A percentile compares a stretch with the other conserved stretches of the same genome.
phyloP scores from a whole-genome alignment of 2,888 invertebrate species.

The Sipha maydis region DNA sequence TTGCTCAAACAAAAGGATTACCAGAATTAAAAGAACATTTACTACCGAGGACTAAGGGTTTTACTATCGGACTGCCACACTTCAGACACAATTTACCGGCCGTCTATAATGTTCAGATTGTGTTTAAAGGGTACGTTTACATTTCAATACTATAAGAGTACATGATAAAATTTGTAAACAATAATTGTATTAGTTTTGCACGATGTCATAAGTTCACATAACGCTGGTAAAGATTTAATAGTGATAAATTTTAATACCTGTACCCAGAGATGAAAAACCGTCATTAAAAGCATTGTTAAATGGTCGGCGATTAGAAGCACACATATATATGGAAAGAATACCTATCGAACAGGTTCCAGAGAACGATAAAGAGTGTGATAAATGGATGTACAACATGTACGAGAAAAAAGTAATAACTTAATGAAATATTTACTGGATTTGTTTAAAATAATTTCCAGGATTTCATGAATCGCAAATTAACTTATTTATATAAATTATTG shows the following conservation, averaged over 20 bases:
- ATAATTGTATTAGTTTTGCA: no score
- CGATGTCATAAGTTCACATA: no score
- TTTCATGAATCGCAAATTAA: no score
- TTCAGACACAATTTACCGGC: constrained; percentile 84
- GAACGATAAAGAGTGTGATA: constrained; percentile 78
- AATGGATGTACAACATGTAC: constrained; percentile 86
- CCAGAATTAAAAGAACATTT: constrained; percentile 88
- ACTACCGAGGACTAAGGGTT: constrained; percentile 94
- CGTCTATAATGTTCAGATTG: constrained; percentile 84
- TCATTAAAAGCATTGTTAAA: constrained; percentile 81
- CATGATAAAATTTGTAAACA: no score
- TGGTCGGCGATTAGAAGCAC: constrained; percentile 78
- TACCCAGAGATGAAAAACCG: constrained; percentile 72
- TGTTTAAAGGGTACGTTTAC: constrained; percentile 65
- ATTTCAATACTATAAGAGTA: no score
- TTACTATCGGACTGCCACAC: constrained; percentile 84
- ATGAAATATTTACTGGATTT: not conserved
- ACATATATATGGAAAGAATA: constrained; percentile 83
- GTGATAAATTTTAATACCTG: constrained; percentile 8
- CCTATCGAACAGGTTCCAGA: constrained; percentile 83
- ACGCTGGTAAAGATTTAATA: not conserved
- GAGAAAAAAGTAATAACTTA: constrained; percentile 76
- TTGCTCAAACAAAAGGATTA: constrained; percentile 86
- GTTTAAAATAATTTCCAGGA: not conserved
- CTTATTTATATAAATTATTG: no score